These are phyloP conservation scores for Dexiosoma caninum DNA, from an alignment of 2,888 invertebrate genomes.

Conservation along the genomic window DNA sequence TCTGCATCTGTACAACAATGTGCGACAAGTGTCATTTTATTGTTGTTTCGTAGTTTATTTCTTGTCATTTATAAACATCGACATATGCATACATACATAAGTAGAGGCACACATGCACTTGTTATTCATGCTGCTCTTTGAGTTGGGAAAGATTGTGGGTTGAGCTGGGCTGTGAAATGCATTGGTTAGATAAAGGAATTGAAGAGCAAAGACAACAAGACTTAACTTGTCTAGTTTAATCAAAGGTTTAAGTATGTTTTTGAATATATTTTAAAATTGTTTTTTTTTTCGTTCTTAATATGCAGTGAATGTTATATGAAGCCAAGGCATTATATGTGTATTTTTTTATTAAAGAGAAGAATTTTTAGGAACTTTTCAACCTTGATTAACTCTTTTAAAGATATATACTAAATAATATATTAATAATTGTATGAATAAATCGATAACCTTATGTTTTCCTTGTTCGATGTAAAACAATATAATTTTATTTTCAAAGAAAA, in stretches of 20 bases:
- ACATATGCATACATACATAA: too few relatives aligned
- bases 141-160: neutral
- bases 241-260: slow-evolving; percentile 50
- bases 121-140: slow-evolving; percentile 24
- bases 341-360: neutral
- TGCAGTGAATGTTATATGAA: neutral
- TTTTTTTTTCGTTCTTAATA: neutral
- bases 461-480: too few relatives aligned
- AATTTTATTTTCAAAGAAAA: too few relatives aligned
- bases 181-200: slow-evolving; percentile 35
- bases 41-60: slow-evolving; percentile 43
- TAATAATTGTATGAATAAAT: too few relatives aligned
- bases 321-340: neutral
- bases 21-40: slow-evolving; percentile 57
- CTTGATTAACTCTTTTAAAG: too few relatives aligned
- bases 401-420: too few relatives aligned
- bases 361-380: neutral
- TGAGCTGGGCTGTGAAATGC: neutral
- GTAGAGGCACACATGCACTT: slow-evolving; percentile 1
- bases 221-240: slow-evolving; percentile 59
- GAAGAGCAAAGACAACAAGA: slow-evolving; percentile 61
- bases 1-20: slow-evolving; percentile 7
- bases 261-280: slow-evolving; percentile 47
- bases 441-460: too few relatives aligned
- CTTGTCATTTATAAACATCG: slow-evolving; percentile 12